Conservation (phyloP, 2,113 vertebrate species). For the Patagioenas fasciata region DNA sequence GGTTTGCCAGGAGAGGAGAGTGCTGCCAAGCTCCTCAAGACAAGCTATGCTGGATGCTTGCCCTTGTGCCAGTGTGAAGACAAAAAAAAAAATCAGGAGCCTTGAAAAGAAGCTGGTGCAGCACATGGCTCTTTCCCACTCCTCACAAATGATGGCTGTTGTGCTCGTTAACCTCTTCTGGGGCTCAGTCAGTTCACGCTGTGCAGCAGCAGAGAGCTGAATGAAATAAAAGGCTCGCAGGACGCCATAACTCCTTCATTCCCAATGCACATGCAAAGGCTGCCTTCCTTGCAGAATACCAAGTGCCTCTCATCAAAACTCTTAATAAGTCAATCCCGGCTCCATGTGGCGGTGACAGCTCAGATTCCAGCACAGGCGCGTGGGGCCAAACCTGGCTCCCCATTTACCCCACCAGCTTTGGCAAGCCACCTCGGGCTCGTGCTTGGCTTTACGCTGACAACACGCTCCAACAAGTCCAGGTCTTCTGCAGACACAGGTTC, state of each 20-base stretch:
- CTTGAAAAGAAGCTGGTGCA: slow-evolving; percentile 77
- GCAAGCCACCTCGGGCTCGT: neutral
- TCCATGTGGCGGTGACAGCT: slow-evolving; percentile 84
- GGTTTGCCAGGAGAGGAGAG: slow-evolving; percentile 37
- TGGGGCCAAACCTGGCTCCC: neutral
- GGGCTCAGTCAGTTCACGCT: slow-evolving; percentile 82
- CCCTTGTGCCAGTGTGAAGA: slow-evolving; percentile 71
- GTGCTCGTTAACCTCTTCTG: slow-evolving; percentile 89
- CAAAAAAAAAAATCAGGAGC: slow-evolving; percentile 60
- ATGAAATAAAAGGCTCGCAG: slow-evolving; percentile 76
- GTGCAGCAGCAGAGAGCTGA: slow-evolving; percentile 77
- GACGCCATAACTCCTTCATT: slow-evolving; percentile 60
- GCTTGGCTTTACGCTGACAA: neutral
- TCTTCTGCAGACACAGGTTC: neutral
- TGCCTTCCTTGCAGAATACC: neutral
- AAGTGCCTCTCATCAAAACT: neutral
- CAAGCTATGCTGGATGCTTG: slow-evolving; percentile 71
- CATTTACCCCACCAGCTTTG: neutral
- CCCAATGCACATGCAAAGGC: slow-evolving; percentile 19
- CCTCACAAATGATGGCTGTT: slow-evolving; percentile 91
- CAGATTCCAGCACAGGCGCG: slow-evolving; percentile 72
- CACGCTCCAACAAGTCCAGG: accelerated
- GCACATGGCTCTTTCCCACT: slow-evolving; percentile 99
- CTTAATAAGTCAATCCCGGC: slow-evolving; percentile 53
- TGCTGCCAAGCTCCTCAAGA: slow-evolving; percentile 63